These are phyloP conservation scores for Tragelaphus buxtoni DNA, from an alignment of 2,113 vertebrate genomes.

Conservation along the genomic window DNA sequence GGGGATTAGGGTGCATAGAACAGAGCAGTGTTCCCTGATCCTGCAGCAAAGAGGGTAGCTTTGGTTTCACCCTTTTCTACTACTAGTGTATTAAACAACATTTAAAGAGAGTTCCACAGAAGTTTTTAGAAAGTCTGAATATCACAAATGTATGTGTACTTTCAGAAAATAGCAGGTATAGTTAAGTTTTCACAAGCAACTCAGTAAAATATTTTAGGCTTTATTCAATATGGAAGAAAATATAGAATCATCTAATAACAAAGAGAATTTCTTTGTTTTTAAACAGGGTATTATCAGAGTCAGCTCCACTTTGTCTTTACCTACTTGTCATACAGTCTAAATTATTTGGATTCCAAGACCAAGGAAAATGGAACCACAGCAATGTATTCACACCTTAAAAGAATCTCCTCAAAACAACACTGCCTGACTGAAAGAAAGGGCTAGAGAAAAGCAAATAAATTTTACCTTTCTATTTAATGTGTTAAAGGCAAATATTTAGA, in stretches of 20 bases:
- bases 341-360: background rate
- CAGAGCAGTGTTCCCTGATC: background rate
- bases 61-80: background rate
- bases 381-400: background rate
- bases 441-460: background rate
- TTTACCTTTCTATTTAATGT: background rate
- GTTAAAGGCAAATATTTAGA: background rate
- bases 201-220: background rate
- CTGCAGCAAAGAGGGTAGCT: background rate
- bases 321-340: background rate
- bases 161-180: background rate
- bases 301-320: background rate
- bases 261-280: background rate
- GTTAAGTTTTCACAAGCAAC: background rate
- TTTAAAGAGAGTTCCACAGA: background rate
- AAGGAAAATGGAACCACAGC: background rate
- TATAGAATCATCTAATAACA: background rate
- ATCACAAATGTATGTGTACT: background rate
- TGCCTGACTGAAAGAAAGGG: background rate
- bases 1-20: background rate
- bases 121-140: constrained; percentile 5
- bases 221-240: background rate
- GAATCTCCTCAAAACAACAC: background rate
- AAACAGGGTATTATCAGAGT: background rate
- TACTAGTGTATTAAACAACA: background rate